Conservation (phyloP, 2,797 vertebrate genomes). For the Telmatherina bonti region DNA sequence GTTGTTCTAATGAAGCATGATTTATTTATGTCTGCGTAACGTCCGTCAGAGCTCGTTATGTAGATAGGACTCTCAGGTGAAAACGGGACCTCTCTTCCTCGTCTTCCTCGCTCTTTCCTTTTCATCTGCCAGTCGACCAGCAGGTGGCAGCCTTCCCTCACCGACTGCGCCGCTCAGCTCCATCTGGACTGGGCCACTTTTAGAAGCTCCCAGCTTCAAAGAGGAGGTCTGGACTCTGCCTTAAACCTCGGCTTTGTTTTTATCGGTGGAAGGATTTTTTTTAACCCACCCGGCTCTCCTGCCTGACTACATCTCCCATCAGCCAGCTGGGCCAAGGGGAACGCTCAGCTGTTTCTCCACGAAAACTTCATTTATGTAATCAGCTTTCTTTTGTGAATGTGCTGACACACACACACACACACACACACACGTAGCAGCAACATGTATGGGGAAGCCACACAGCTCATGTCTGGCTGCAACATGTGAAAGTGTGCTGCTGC, state of each 20-base stretch:
- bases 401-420: slow-evolving; percentile 38
- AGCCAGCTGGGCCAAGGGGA: slow-evolving; percentile 46
- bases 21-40: slow-evolving; percentile 24
- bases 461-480: not conserved
- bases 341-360: slow-evolving; percentile 19
- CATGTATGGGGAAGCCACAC: slow-evolving; percentile 15
- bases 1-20: slow-evolving; percentile 23
- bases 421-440: slow-evolving; percentile 16
- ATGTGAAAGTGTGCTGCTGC: slow-evolving; percentile 38
- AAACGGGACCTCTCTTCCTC: slow-evolving; percentile 40
- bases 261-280: slow-evolving; percentile 32
- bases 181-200: slow-evolving; percentile 28
- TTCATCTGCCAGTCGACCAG: slow-evolving; percentile 63
- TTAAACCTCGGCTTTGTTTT: slow-evolving; percentile 63
- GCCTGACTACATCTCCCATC: slow-evolving; percentile 67
- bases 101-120: slow-evolving; percentile 3
- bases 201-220: slow-evolving; percentile 15
- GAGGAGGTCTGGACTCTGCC: slow-evolving; percentile 70
- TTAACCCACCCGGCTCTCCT: slow-evolving; percentile 45
- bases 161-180: slow-evolving; percentile 68
- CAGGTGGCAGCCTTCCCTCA: slow-evolving; percentile 62
- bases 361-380: slow-evolving; percentile 34
- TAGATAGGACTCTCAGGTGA: slow-evolving; percentile 50
- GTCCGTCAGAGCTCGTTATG: slow-evolving; percentile 26
- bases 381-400: slow-evolving; percentile 80